A percentile compares a stretch with the other conserved stretches of the same genome.
phyloP scores from a whole-genome alignment of 2,888 invertebrate genomes.

The Latheticus oryzae region DNA sequence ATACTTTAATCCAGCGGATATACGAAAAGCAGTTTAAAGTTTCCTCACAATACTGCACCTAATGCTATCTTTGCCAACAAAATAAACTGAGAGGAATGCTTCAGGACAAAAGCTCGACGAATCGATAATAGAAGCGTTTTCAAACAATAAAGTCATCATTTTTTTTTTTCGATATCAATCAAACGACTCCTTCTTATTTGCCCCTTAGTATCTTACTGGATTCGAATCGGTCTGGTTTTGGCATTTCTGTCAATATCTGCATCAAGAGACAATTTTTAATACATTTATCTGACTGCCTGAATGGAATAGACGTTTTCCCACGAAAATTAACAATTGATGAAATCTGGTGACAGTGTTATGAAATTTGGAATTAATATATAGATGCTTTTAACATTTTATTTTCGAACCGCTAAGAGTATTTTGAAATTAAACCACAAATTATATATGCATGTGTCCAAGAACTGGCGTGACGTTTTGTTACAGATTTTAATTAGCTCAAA shows the following conservation, averaged over 20 bases:
- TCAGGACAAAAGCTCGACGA: constrained; percentile 11
- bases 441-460: too few species aligned
- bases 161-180: constrained; percentile 32
- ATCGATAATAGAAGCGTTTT: constrained; percentile 36
- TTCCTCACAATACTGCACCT: constrained; percentile 13
- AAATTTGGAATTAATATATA: constrained; percentile 12
- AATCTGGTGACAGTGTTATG: constrained; percentile 3
- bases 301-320: not conserved
- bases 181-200: constrained; percentile 19
- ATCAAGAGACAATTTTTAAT: constrained; percentile 6
- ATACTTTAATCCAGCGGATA: constrained; percentile 18
- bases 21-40: constrained; percentile 9
- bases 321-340: constrained; percentile 8
- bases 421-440: too few species aligned
- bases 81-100: constrained; percentile 19
- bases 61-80: constrained; percentile 29
- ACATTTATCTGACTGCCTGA: not conserved
- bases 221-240: constrained; percentile 23
- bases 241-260: constrained; percentile 20
- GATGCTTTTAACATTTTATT: constrained; percentile 3
- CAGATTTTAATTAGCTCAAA: constrained; percentile 31
- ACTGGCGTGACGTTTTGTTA: constrained; percentile 21
- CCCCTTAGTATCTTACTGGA: constrained; percentile 17
- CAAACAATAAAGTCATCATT: constrained; percentile 34
- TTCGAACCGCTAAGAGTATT: constrained; percentile 8